Conservation (phyloP, 2,797 vertebrate species). For the Lemur catta region DNA sequence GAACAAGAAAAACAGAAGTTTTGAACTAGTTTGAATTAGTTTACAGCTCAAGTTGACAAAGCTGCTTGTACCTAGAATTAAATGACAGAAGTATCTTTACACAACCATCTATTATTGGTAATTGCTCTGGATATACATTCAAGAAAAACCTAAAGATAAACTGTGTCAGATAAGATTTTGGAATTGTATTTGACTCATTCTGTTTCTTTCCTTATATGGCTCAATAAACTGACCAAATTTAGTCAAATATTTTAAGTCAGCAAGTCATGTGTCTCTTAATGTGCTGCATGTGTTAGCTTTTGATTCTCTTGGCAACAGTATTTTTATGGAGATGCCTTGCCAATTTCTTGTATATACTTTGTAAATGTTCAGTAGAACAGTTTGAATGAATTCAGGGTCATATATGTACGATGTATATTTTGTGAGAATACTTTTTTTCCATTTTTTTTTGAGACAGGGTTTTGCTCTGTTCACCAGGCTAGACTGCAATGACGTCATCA, state of each 20-base stretch:
- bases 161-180: slow-evolving; percentile 82
- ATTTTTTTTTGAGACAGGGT: not conserved
- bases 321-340: slow-evolving; percentile 75
- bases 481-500: not conserved
- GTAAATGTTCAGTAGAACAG: slow-evolving; percentile 62
- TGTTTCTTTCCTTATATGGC: slow-evolving; percentile 85
- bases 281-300: slow-evolving; percentile 85
- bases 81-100: slow-evolving; percentile 22
- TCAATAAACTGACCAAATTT: slow-evolving; percentile 91
- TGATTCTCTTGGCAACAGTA: slow-evolving; percentile 80
- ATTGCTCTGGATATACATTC: slow-evolving; percentile 54
- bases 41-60: slow-evolving; percentile 18
- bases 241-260: slow-evolving; percentile 92
- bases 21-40: slow-evolving; percentile 17
- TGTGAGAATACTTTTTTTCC: not conserved
- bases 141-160: slow-evolving; percentile 51
- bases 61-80: slow-evolving; percentile 46
- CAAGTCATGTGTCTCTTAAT: slow-evolving; percentile 91
- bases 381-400: slow-evolving; percentile 52
- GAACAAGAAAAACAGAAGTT: slow-evolving; percentile 18
- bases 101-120: slow-evolving; percentile 39
- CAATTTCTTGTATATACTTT: slow-evolving; percentile 73
- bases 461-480: not conserved
- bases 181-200: slow-evolving; percentile 82
- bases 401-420: slow-evolving; percentile 4